Conservation (phyloP, 2,797 vertebrate genomes). For the Hypotaenidia okinawae region DNA sequence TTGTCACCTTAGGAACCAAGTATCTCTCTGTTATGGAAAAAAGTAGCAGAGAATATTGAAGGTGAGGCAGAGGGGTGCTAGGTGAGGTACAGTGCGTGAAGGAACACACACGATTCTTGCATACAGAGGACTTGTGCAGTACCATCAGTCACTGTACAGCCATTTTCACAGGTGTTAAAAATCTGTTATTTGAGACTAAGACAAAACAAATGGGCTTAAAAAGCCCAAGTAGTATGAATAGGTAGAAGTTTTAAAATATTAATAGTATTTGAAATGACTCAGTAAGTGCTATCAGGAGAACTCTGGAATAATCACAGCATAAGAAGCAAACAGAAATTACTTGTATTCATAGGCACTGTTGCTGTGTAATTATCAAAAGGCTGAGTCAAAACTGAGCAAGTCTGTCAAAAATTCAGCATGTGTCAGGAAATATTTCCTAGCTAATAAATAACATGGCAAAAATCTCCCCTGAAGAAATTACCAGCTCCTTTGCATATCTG, state of each 20-base stretch:
- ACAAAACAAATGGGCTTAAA: slow-evolving; percentile 20
- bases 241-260: slow-evolving; percentile 8
- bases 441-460: slow-evolving; percentile 5
- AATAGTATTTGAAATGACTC: slow-evolving; percentile 20
- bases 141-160: neutral
- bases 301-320: neutral
- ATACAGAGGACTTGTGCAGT: neutral
- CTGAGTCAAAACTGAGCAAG: slow-evolving; percentile 43
- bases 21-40: neutral
- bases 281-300: neutral
- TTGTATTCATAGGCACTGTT: slow-evolving; percentile 38
- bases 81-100: neutral
- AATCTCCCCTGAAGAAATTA: slow-evolving; percentile 56
- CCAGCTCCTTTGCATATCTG: neutral
- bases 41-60: neutral
- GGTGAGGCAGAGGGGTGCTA: neutral
- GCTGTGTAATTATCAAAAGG: slow-evolving; percentile 51
- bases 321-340: slow-evolving; percentile 48
- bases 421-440: slow-evolving; percentile 38
- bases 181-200: slow-evolving; percentile 1
- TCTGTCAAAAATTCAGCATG: slow-evolving; percentile 26
- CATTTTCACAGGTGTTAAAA: neutral
- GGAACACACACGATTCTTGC: neutral
- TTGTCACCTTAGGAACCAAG: neutral
- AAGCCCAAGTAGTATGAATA: neutral